Conservation (phyloP, 2,888 invertebrate genomes). For the Ceraclea dissimilis region DNA sequence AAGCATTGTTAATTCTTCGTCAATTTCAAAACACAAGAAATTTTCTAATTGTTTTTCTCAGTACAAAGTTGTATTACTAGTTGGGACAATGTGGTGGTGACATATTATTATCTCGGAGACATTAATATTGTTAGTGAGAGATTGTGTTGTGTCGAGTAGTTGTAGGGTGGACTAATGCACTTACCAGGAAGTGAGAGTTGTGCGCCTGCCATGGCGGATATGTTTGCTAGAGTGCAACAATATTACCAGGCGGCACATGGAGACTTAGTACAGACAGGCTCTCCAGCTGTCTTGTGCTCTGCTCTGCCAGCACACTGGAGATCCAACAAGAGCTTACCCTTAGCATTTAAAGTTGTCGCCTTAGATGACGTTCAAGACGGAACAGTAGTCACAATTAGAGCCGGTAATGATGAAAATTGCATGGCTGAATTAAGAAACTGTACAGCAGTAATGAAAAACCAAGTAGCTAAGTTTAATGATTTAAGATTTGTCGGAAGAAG, state of each 20-base stretch:
- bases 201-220: constrained; percentile 61
- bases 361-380: constrained; percentile 92
- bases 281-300: constrained; percentile 92
- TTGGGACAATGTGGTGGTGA: not conserved
- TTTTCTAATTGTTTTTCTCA: no score
- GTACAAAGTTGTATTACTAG: no score
- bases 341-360: constrained; percentile 93
- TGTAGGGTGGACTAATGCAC: constrained; percentile 50
- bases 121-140: no score
- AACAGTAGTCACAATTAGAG: constrained; percentile 86
- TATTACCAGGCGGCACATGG: constrained; percentile 83
- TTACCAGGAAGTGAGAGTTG: constrained; percentile 47
- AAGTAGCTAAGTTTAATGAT: constrained; percentile 98
- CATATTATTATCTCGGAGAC: no score
- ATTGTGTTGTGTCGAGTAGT: not conserved
- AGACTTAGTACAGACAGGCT: constrained; percentile 90
- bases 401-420: constrained; percentile 97
- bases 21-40: no score
- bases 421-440: constrained; percentile 92
- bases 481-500: constrained; percentile 95
- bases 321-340: constrained; percentile 93
- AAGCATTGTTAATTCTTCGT: no score
- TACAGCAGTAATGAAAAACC: constrained; percentile 93
- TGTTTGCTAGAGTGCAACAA: constrained; percentile 67
- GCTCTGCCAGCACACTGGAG: constrained; percentile 94